These are phyloP conservation scores for Sarcophaga carnaria DNA, from an alignment of 2,888 invertebrate genomes.

Conservation along the genomic window DNA sequence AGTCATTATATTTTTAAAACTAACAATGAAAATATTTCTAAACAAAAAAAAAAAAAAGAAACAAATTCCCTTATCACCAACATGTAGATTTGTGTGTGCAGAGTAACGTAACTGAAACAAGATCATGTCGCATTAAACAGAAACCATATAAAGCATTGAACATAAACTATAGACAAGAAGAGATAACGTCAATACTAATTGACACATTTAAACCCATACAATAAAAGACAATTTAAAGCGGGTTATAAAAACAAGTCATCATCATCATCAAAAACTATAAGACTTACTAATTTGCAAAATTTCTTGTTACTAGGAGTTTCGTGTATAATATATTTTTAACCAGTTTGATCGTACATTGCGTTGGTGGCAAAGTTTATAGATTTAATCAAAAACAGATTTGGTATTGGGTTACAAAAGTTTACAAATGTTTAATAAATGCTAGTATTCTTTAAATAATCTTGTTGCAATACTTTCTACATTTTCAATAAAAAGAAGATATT, in stretches of 20 bases:
- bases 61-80: conserved; percentile 7
- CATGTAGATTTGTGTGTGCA: conserved; percentile 3
- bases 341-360: too few relatives aligned
- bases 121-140: conserved; percentile 24
- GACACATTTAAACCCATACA: conserved; percentile 15
- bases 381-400: too few relatives aligned
- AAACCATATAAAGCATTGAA: neutral
- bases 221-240: neutral
- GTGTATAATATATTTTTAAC: too few relatives aligned
- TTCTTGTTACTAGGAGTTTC: conserved; percentile 2
- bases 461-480: too few relatives aligned
- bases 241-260: conserved; percentile 4
- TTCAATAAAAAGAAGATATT: too few relatives aligned
- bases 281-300: neutral
- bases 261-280: neutral
- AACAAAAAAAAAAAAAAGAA: neutral
- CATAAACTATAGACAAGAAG: neutral
- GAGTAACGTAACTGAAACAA: conserved; percentile 1
- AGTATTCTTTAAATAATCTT: too few relatives aligned
- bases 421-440: too few relatives aligned
- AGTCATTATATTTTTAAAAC: neutral
- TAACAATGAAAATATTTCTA: conserved; percentile 9
- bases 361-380: too few relatives aligned
- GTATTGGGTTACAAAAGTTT: too few relatives aligned
- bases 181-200: conserved; percentile 13